Conservation (phyloP, 2,113 vertebrate species). For the Nymphicus hollandicus region DNA sequence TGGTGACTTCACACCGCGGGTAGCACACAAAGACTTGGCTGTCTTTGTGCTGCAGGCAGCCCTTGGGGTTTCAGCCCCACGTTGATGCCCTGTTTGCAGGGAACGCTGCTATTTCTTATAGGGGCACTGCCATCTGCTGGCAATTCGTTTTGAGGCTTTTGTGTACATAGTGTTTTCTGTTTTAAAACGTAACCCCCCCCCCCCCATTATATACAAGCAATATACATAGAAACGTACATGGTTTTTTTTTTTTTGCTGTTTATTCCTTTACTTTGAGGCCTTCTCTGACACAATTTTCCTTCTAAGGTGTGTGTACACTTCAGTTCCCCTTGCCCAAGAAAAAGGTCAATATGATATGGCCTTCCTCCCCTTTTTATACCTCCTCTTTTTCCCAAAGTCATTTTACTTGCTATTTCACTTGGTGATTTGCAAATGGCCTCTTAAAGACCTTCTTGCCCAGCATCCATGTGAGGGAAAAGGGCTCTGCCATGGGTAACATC, state of each 20-base stretch:
- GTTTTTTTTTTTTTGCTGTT: neutral
- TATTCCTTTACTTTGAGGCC: neutral
- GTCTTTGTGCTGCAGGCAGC: neutral
- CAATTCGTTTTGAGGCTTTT: neutral
- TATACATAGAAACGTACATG: neutral
- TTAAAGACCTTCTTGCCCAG: neutral
- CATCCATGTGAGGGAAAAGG: neutral
- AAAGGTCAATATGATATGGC: fast-evolving
- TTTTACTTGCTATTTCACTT: neutral
- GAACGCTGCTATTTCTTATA: neutral
- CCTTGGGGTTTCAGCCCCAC: neutral
- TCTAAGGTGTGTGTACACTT: fast-evolving
- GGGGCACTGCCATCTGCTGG: constrained; percentile 58
- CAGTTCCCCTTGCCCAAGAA: neutral
- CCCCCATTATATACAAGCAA: neutral
- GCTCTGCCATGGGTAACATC: neutral
- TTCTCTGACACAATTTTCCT: neutral
- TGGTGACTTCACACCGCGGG: neutral
- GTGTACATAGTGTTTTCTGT: fast-evolving
- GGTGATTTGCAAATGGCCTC: neutral
- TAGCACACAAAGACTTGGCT: neutral
- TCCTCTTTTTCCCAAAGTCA: neutral
- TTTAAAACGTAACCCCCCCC: neutral
- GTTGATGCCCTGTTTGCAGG: neutral
- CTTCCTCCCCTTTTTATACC: neutral